phyloP scores from a whole-genome alignment of 2,113 vertebrate genomes.

The Mastomys coucha region DNA sequence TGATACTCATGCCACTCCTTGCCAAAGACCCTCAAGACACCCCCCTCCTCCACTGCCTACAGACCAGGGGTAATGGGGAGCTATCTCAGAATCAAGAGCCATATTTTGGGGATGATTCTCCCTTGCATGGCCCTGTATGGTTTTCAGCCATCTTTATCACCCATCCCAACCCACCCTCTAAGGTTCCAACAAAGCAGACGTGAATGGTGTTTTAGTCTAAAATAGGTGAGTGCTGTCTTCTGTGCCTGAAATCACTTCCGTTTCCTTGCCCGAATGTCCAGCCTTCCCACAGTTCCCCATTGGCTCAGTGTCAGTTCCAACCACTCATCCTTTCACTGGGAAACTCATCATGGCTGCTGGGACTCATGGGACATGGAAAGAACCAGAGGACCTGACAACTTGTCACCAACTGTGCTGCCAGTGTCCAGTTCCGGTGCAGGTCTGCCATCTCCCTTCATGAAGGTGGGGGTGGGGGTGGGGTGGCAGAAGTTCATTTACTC shows the following conservation, averaged over 20 bases:
- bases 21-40: background rate
- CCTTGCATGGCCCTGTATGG: fast-evolving
- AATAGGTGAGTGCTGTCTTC: background rate
- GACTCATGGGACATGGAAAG: background rate
- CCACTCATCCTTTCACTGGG: background rate
- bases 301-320: background rate
- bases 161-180: background rate
- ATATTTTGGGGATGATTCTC: background rate
- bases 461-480: background rate
- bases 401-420: fast-evolving
- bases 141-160: too few relatives aligned
- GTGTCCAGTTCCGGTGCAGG: background rate
- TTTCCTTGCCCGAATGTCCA: background rate
- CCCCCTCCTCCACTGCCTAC: background rate
- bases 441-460: background rate
- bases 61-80: background rate
- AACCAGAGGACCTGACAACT: background rate
- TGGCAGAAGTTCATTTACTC: background rate
- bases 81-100: background rate
- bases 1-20: background rate
- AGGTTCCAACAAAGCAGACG: background rate
- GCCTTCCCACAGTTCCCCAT: background rate
- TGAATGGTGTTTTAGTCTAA: background rate
- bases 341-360: background rate
- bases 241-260: background rate